Base-by-base conservation (phyloP, 2,888 invertebrate species). In the Leucophenga montana region DNA sequence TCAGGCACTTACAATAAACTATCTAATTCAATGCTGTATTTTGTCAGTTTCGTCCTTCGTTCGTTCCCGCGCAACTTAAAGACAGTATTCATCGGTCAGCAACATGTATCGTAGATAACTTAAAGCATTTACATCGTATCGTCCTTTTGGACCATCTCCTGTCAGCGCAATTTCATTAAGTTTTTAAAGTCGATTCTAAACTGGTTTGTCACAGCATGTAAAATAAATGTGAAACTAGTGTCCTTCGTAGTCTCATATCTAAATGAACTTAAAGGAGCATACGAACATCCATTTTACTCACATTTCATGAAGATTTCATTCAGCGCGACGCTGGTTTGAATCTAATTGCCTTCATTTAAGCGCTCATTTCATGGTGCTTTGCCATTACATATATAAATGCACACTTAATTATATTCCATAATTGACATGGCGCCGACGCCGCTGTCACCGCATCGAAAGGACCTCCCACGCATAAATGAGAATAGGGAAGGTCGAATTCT, bases 341-440 rank as follows among this genome's bases (percentile, higher is more conserved):
- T 18, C 20, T 16, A 53, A 53, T 16, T 16, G 20, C 18, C 53
- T 18, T 53, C 53, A 53, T 53, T 53, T 11, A 18, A 2, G 53
- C 18, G 18, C 9, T 4, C 53, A 53, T 53, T 18, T 18, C 9
- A 53, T 53, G 20, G 53, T 20, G 67, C 71, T 59, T 74, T 68
- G 50, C 53, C 11, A 39, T 39, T 39, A 39, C n/a, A n/a, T 11
- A 39, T 39, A 39, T 48, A 61, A 27, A 33, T 22, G 70, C 66
- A 78, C 73, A 75, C 82, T 78, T 81, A 82, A 83, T 80, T 82
- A 78, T 79, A 70, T 72, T 73, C 71, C 80, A 77, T 81, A 83
- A 83, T 82, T 80, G 83, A 74, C 75, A 73, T 68, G 75, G 73
- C 64, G 27, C 57, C 53, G 20, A 18, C 8, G 18, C 53, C n/a